phyloP scores from a whole-genome alignment of 2,888 invertebrate genomes.

The Calameuta idolon region DNA sequence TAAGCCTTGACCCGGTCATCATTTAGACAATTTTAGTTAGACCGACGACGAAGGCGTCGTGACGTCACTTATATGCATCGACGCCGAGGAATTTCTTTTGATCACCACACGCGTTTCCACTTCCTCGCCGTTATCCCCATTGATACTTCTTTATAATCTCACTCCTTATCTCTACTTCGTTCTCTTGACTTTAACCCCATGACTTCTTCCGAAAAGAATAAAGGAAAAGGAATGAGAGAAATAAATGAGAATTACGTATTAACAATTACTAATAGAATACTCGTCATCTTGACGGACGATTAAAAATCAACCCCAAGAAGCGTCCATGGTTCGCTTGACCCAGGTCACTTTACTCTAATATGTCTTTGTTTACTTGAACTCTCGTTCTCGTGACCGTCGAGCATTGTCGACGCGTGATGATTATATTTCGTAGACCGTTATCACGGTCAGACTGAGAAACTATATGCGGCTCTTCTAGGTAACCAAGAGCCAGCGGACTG shows the following conservation, averaged over 20 bases:
- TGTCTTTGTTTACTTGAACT: not conserved
- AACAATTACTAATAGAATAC: not conserved
- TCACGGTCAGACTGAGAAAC: not conserved
- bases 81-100: not conserved
- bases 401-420: not conserved
- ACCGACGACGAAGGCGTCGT: not conserved
- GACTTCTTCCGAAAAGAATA: not conserved
- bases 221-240: not conserved
- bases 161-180: not conserved
- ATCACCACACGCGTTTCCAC: not conserved
- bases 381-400: not conserved
- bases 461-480: conserved; percentile 10
- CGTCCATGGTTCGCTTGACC: not conserved
- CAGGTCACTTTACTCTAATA: not conserved
- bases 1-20: conserved; percentile 33
- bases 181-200: not conserved
- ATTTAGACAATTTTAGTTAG: conserved; percentile 29
- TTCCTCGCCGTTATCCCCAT: not conserved
- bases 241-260: not conserved
- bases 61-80: not conserved
- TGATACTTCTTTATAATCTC: not conserved
- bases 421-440: conserved; percentile 8
- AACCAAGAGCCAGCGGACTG: conserved; percentile 16
- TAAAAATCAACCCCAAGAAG: not conserved
- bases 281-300: not conserved